A percentile compares a stretch with the other conserved stretches of the same genome.
phyloP scores from a whole-genome alignment of 53 echinoderm and acorn worm species.

The Henricia sp. region DNA sequence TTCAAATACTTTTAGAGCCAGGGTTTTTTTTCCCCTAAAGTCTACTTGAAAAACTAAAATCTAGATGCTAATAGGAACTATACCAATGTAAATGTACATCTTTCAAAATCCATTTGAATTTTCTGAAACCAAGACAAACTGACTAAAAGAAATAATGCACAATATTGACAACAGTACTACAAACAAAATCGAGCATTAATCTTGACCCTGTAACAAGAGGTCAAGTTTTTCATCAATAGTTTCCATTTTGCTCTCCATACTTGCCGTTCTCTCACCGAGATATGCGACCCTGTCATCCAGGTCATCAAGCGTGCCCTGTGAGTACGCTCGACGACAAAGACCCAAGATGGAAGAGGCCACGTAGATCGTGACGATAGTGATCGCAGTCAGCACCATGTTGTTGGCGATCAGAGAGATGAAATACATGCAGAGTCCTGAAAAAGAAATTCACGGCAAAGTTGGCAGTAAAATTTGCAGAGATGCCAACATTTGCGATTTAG shows the following conservation, averaged over 20 bases:
- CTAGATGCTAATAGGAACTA: too few relatives aligned
- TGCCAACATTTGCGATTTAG: too few relatives aligned
- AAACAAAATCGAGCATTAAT: slow-evolving; percentile 4
- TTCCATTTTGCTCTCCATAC: slow-evolving; percentile 59
- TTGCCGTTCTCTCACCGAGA: slow-evolving; percentile 29
- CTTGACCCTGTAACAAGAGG: slow-evolving; percentile 29
- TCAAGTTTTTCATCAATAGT: slow-evolving; percentile 70
- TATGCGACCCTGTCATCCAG: slow-evolving; percentile 58
- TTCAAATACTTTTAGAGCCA: too few relatives aligned
- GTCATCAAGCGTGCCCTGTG: slow-evolving; percentile 30
- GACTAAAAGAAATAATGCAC: too few relatives aligned
- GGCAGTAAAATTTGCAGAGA: too few relatives aligned
- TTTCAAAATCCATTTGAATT: too few relatives aligned
- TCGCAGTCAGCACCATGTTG: slow-evolving; percentile 61
- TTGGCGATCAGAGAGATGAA: slow-evolving; percentile 64
- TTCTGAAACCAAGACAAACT: too few relatives aligned
- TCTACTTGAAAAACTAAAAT: too few relatives aligned
- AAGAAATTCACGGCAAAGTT: not conserved
- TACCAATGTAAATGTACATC: too few relatives aligned
- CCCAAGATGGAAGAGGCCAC: slow-evolving; percentile 64
- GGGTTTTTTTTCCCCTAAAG: too few relatives aligned
- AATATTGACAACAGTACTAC: too few relatives aligned
- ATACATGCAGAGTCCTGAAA: slow-evolving; percentile 73
- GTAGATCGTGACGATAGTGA: slow-evolving; percentile 64
- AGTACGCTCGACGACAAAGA: slow-evolving; percentile 31